Percentiles rank a stretch among this genome's conserved stretches.
Conservation (phyloP, 53 echinoderm and acorn worm genomes). For the Apostichopus leukothele region DNA sequence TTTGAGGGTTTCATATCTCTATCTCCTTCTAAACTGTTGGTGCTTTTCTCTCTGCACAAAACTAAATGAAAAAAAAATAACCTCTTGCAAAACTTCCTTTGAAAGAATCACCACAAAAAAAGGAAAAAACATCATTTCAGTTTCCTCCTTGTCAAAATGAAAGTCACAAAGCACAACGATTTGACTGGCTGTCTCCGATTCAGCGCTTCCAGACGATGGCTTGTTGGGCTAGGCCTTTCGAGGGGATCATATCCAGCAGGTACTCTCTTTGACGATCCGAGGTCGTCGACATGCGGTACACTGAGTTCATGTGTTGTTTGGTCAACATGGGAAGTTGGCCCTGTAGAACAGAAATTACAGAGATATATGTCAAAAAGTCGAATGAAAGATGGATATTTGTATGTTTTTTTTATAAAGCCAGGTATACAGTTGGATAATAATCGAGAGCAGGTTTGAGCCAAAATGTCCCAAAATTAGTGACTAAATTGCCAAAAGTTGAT, state of each 20-base stretch:
- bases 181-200: neutral
- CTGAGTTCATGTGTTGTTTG: constrained; percentile 71
- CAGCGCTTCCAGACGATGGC: constrained; percentile 48
- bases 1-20: too few relatives aligned
- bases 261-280: constrained; percentile 92
- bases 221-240: constrained; percentile 72
- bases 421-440: too few relatives aligned
- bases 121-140: neutral
- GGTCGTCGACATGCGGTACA: constrained; percentile 69
- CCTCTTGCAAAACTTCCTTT: neutral
- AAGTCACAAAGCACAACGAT: constrained; percentile 31
- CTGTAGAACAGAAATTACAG: constrained; percentile 36
- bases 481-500: neutral
- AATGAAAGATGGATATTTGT: neutral
- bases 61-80: too few relatives aligned
- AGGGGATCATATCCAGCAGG: constrained; percentile 97
- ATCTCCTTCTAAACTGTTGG: too few relatives aligned
- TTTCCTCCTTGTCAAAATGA: constrained; percentile 20
- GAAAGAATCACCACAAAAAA: neutral
- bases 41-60: neutral
- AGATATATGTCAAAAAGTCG: neutral
- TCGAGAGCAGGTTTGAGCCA: too few relatives aligned
- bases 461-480: too few relatives aligned
- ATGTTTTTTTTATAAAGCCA: neutral
- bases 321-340: constrained; percentile 88